Evolutionary conservation across 2,888 invertebrate species (phyloP), one percentile per base, ranked within the genome.

Genomic region (Gandaritis pyraliata): DNA sequence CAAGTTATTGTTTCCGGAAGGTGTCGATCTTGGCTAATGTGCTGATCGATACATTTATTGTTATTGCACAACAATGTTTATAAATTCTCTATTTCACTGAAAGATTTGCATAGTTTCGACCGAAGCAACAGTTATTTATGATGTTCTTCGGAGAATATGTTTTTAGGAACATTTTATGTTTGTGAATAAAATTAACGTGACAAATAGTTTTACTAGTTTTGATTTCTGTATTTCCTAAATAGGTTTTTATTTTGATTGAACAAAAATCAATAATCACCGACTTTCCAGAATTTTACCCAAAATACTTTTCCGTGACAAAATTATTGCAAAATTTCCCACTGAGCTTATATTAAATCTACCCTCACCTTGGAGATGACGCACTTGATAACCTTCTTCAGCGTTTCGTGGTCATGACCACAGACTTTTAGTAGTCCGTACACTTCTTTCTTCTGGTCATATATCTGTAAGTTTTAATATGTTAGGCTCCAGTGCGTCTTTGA

Each of bases 281-380:
- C 0, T 33, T 33, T 33, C 8, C 33, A 33, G 4, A 33, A 11
- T 33, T 23, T 10, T 8, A 8, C 33, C 8, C 23, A 23, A 23
- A 33, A 33, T 29, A 36, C 38, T 16, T 15, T 41, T 43, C 11
- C 3, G 16, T n/a, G 15, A 1, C 15, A 52, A 41, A 5, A 43
- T 15, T 1, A 8, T 38, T 50, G 39, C 2, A 15, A n/a, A 43
- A 43, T 49, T 49, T 56, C 41, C 12, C 29, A 1, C 13, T 15
- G 16, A 54, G 15, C 23, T 49, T 18, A 56, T 45, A 51, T 36
- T 12, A 46, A 38, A 38, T 47, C 6, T 1, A 11, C 23, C n/a
- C 68, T 76, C 68, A 90, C 90, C 89, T 90, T 90, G 49, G 90
- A 83, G 41, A 91, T 91, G 82, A 91, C 91, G 84, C 91, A 92